Evolutionary conservation across 2,113 vertebrate species (phyloP).

Genomic region (Triplophysa tibetana): DNA sequence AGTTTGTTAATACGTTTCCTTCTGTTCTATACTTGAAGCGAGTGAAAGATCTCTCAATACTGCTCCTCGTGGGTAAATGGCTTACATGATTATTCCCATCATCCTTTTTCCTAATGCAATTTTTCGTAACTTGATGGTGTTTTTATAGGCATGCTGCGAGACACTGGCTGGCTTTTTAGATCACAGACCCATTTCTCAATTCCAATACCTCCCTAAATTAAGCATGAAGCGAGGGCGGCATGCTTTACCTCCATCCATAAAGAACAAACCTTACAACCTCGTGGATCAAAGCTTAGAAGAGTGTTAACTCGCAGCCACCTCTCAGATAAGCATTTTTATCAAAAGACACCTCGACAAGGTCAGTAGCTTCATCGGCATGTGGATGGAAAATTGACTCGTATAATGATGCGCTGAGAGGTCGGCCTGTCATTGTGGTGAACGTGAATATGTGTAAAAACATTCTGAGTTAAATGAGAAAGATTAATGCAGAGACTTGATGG

Average conservation of each 20-base stretch:
- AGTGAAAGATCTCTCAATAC: conserved; percentile 32
- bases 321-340: not conserved
- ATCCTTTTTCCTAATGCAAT: conserved; percentile 42
- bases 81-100: conserved; percentile 49
- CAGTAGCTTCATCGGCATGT: not conserved
- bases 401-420: not conserved
- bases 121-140: conserved; percentile 44
- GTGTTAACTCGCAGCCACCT: not conserved
- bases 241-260: conserved; percentile 57
- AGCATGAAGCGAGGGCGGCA: conserved; percentile 60
- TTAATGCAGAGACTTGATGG: not conserved
- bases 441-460: not conserved
- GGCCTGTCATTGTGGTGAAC: not conserved
- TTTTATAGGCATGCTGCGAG: conserved; percentile 49
- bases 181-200: conserved; percentile 63
- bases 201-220: conserved; percentile 66
- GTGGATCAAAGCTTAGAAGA: conserved; percentile 2
- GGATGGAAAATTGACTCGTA: not conserved
- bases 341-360: not conserved
- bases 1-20: conserved; percentile 40
- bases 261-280: conserved; percentile 44
- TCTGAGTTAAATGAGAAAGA: not conserved
- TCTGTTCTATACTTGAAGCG: conserved; percentile 24
- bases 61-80: conserved; percentile 40
- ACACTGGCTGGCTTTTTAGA: conserved; percentile 57